Conservation (phyloP, 64 coral and sea anemone species). For the Montipora sp. region DNA sequence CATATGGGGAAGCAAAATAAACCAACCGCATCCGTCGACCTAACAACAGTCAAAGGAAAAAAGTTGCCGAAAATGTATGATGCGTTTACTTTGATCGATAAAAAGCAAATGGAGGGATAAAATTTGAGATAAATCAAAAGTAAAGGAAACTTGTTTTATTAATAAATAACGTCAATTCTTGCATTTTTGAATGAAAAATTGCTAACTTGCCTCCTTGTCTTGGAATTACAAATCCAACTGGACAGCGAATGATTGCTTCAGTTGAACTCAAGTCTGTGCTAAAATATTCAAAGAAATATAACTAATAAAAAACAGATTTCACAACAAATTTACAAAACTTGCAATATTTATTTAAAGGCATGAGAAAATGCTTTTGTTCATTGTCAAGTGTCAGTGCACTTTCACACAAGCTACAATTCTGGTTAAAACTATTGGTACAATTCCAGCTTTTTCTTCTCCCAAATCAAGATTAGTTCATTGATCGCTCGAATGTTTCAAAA, state of each 20-base stretch:
- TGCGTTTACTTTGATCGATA: too few relatives aligned
- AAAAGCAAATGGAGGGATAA: too few relatives aligned
- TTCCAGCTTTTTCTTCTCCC: too few relatives aligned
- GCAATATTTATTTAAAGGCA: neutral
- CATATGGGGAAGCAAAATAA: constrained; percentile 94
- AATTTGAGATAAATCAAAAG: too few relatives aligned
- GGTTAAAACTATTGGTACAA: too few relatives aligned
- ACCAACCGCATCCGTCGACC: constrained; percentile 92
- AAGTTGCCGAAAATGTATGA: neutral
- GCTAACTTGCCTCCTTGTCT: constrained; percentile 83
- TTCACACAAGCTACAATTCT: too few relatives aligned
- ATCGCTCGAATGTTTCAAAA: too few relatives aligned
- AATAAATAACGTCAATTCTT: too few relatives aligned
- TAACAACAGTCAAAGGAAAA: neutral
- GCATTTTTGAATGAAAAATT: too few relatives aligned
- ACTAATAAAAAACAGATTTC: neutral
- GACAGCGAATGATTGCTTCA: constrained; percentile 81
- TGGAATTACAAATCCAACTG: constrained; percentile 93
- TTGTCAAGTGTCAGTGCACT: neutral
- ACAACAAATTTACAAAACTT: neutral
- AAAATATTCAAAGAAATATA: neutral
- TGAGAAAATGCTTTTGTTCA: neutral
- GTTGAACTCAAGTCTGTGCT: constrained; percentile 68
- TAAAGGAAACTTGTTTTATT: too few relatives aligned
- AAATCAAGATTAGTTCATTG: too few relatives aligned